Base-by-base conservation (phyloP, 2,113 vertebrate genomes). In the Echinops telfairi region DNA sequence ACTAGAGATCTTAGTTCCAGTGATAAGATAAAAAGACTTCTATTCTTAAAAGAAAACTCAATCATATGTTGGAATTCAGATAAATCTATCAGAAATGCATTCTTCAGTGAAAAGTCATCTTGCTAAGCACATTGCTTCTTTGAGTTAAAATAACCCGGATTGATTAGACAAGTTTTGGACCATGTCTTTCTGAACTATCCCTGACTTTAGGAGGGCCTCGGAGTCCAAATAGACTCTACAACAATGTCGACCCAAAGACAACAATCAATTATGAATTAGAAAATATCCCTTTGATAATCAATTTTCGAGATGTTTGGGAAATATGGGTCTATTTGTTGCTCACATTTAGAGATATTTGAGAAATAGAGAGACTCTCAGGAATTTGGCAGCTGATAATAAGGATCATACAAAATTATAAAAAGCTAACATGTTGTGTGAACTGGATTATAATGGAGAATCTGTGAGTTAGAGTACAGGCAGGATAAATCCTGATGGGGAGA, bases 41-140 rank as follows among this genome's bases (percentile, higher is more conserved):
- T 62, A 15, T 29, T 43, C 90, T 91, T 62, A n/a, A 62, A 85
- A 90, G 33, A 73, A 57, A 53, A 68, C 33, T 88, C 23, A 43
- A 76, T 62, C 53, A 38, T 64, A 60, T 73, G 93, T 91, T 84
- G 86, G 53, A 91, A 25, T 95, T 86, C 17, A 62, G 36, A 6
- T 73, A 91, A 89, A 89, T 11, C 23, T 90, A 2, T 43, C 33
- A 70, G 38, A 87, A 36, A 70, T 53, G 47, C 47, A 12, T 78
- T 89, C 47, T 89, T 80, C 57, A 90, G n/a, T 53, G 23, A n/a
- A 70, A 20, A 66, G 31, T 93, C 19, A 77, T 62, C 40, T 38
- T 58, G 53, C 22, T 75, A 86, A 93, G 58, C 8, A 20, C 60
- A 75, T 36, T 47, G 22, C 4, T 83, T 91, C n/a, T 64, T 82